Percentiles rank a stretch among this genome's conserved stretches.
Conservation (phyloP, 2,888 invertebrate genomes). For the Brachypalpus laphriformis region DNA sequence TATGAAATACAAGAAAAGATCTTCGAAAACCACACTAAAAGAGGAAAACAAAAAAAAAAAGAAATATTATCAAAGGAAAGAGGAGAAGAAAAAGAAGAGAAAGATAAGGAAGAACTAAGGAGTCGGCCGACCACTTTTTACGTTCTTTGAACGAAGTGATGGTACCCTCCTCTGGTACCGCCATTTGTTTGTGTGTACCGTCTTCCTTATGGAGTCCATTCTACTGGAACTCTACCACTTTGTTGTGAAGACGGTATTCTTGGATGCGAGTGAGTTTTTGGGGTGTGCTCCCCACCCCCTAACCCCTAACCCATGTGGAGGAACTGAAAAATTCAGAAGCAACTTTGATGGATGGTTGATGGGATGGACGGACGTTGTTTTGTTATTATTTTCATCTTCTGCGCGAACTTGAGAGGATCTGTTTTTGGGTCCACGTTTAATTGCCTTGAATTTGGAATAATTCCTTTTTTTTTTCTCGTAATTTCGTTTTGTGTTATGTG, state of each 20-base stretch:
- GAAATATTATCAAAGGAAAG: not conserved
- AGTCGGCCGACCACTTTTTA: slow-evolving; percentile 68
- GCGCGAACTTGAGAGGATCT: not conserved
- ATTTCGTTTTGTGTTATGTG: not conserved
- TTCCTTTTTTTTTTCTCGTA: not conserved
- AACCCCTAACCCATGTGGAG: not conserved
- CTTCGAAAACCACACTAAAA: slow-evolving; percentile 18
- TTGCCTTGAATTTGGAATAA: slow-evolving; percentile 15
- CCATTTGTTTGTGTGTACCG: slow-evolving; percentile 59
- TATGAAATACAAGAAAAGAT: slow-evolving; percentile 31
- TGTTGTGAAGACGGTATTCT: not conserved
- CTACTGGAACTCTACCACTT: slow-evolving; percentile 11
- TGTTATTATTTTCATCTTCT: not conserved
- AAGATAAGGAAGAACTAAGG: slow-evolving; percentile 50
- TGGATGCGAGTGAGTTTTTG: slow-evolving; percentile 17
- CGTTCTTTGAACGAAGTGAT: slow-evolving; percentile 58
- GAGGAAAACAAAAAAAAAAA: not conserved
- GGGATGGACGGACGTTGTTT: not conserved
- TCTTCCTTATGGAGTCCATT: slow-evolving; percentile 52
- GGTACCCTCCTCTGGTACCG: slow-evolving; percentile 16
- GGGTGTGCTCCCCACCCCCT: not conserved
- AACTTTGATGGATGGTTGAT: slow-evolving; percentile 35
- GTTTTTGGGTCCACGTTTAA: not conserved
- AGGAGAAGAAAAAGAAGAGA: not conserved
- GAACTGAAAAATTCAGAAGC: slow-evolving; percentile 34